A percentile compares a stretch with the other conserved stretches of the same genome.
phyloP scores from a whole-genome alignment of 2,888 invertebrate genomes.

The Bellardia bayeri region DNA sequence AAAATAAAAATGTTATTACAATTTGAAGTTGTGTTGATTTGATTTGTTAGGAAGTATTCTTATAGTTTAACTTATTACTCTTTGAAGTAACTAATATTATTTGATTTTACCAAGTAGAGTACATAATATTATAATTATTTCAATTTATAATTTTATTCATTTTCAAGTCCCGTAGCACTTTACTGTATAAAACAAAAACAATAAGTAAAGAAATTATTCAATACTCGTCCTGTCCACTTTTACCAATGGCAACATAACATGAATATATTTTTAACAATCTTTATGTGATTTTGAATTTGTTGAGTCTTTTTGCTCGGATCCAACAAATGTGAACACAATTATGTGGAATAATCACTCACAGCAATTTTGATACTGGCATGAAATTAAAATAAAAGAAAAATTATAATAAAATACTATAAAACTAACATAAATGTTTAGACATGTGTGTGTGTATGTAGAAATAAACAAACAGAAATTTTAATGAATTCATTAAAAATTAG shows the following conservation, averaged over 20 bases:
- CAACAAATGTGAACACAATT: conserved; percentile 40
- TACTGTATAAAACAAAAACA: not conserved
- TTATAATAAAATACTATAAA: not conserved
- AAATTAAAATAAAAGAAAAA: conserved; percentile 9
- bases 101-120: not conserved
- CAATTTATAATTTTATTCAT: conserved; percentile 43
- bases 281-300: not conserved
- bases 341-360: conserved; percentile 49
- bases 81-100: not conserved
- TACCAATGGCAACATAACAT: not conserved
- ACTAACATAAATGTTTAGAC: not conserved
- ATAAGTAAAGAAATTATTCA: conserved; percentile 29
- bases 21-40: no score
- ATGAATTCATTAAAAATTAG: not conserved
- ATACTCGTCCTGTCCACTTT: conserved; percentile 22
- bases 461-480: conserved; percentile 1
- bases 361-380: conserved; percentile 10
- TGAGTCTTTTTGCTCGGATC: not conserved
- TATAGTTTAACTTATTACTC: no score
- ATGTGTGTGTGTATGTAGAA: not conserved
- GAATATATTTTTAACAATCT: conserved; percentile 14
- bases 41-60: no score
- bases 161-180: conserved; percentile 8
- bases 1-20: no score
- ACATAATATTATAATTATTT: not conserved